Conservation (phyloP, 2,113 vertebrate species). For the Tylochromis polylepis region DNA sequence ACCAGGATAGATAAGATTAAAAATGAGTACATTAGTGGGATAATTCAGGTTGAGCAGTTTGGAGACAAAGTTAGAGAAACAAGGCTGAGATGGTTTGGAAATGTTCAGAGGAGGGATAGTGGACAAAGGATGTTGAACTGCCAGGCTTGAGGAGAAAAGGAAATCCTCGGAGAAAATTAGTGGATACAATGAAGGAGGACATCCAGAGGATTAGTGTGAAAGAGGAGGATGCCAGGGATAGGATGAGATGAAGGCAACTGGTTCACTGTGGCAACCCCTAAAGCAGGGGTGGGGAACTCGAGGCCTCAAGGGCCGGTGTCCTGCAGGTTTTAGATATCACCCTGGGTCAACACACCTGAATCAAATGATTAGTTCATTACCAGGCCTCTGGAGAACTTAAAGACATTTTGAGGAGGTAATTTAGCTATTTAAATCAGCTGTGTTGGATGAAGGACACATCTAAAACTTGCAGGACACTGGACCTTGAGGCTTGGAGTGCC, state of each 20-base stretch:
- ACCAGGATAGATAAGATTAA: neutral
- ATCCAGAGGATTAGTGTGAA: neutral
- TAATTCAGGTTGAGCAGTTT: neutral
- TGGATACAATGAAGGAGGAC: neutral
- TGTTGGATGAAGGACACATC: too few species aligned
- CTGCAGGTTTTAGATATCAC: too few species aligned
- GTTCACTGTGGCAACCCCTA: accelerated
- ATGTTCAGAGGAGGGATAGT: neutral
- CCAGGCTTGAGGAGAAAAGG: neutral
- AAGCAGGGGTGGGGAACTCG: too few species aligned
- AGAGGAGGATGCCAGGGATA: neutral
- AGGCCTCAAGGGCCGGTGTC: too few species aligned
- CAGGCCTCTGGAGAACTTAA: too few species aligned
- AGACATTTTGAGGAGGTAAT: too few species aligned
- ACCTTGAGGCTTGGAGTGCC: too few species aligned
- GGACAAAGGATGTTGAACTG: neutral
- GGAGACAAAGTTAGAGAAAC: neutral
- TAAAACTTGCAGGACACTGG: too few species aligned
- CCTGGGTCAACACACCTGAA: too few species aligned
- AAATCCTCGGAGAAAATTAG: neutral
- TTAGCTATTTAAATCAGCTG: too few species aligned
- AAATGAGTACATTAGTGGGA: neutral
- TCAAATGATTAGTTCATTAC: too few species aligned
- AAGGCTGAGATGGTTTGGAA: neutral
- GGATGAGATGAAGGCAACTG: neutral